phyloP scores from a whole-genome alignment of 2,888 invertebrate species.

The Escarpia spicata region DNA sequence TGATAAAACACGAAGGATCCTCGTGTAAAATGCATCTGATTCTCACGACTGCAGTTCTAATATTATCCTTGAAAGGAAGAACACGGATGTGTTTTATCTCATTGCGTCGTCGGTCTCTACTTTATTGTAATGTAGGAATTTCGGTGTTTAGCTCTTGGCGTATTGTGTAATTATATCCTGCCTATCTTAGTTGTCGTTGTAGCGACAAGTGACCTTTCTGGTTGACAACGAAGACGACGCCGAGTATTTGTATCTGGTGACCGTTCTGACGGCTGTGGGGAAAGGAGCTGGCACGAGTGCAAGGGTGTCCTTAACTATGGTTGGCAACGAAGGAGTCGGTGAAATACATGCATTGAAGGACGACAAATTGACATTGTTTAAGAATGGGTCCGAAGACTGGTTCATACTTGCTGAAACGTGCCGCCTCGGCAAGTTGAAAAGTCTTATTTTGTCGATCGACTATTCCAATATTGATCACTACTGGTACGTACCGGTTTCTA shows the following conservation, averaged over 20 bases:
- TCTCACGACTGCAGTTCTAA: no score
- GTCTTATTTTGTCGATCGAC: slow-evolving; percentile 55
- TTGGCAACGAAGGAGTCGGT: slow-evolving; percentile 29
- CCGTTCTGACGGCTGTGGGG: slow-evolving; percentile 54
- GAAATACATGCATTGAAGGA: slow-evolving; percentile 19
- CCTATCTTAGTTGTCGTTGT: background rate
- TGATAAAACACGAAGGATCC: no score
- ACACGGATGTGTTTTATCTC: no score
- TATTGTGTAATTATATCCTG: background rate
- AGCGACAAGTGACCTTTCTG: slow-evolving; percentile 48
- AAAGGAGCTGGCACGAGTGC: slow-evolving; percentile 52
- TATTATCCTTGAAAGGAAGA: no score
- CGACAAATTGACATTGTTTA: background rate
- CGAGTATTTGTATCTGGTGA: slow-evolving; percentile 48
- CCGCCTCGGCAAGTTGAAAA: slow-evolving; percentile 47
- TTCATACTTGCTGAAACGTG: slow-evolving; percentile 51
- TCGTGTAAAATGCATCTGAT: no score
- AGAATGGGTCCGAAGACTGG: slow-evolving; percentile 55
- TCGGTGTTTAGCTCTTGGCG: no score
- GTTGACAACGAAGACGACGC: slow-evolving; percentile 44
- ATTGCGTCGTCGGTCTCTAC: no score
- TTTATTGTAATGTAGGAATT: no score
- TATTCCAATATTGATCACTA: slow-evolving; percentile 51
- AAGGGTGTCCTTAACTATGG: slow-evolving; percentile 49
- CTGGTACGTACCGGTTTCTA: slow-evolving; percentile 45